phyloP scores from a whole-genome alignment of 2,888 invertebrate genomes.

The Microchrysa polita region DNA sequence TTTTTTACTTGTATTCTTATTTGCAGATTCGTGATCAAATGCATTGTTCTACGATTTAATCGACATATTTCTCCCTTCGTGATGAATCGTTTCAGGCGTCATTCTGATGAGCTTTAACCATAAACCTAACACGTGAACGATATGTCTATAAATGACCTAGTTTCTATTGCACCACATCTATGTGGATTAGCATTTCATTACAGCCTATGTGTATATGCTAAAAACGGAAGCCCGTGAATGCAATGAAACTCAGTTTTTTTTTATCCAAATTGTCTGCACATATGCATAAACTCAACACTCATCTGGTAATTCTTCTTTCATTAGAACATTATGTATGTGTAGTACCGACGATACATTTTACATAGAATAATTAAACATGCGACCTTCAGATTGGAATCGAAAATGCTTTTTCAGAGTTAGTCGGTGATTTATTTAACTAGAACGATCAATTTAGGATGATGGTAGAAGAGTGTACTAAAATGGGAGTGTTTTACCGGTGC shows the following conservation, averaged over 20 bases:
- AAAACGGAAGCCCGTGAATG: constrained; percentile 34
- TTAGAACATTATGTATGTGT: neutral
- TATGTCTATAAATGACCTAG: constrained; percentile 30
- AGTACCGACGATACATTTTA: constrained; percentile 24
- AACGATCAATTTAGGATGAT: too few species aligned
- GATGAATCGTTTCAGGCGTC: constrained; percentile 7
- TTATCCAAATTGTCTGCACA: constrained; percentile 6
- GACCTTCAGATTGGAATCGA: constrained; percentile 26
- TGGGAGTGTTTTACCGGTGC: too few species aligned
- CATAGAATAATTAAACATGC: constrained; percentile 25
- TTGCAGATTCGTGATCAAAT: neutral
- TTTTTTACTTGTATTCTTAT: neutral
- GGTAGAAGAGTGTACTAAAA: too few species aligned
- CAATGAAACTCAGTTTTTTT: constrained; percentile 15
- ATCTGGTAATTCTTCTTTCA: constrained; percentile 20
- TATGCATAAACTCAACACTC: too few species aligned
- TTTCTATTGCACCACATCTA: constrained; percentile 1
- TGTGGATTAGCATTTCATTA: constrained; percentile 23
- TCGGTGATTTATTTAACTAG: too few species aligned
- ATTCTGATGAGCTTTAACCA: neutral
- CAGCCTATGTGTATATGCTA: neutral
- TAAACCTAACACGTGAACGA: neutral
- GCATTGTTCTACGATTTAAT: constrained; percentile 6
- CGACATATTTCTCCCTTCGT: neutral
- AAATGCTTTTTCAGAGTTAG: too few species aligned